Percentiles rank a stretch among this genome's conserved stretches.
phyloP scores from a whole-genome alignment of 2,113 vertebrate genomes.

The Apteryx owenii region DNA sequence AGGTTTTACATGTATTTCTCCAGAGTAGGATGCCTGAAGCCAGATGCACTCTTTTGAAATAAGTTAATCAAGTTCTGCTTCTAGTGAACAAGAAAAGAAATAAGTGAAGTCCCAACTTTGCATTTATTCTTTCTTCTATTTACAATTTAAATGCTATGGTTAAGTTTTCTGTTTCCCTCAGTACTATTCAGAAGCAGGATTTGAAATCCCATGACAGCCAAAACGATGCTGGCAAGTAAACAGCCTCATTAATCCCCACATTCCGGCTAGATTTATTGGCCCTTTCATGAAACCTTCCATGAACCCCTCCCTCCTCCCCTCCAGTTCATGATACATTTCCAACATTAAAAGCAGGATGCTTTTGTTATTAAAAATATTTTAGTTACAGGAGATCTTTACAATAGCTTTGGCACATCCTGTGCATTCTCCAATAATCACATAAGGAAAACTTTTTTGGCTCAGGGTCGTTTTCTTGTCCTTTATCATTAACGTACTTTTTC shows the following conservation, averaged over 20 bases:
- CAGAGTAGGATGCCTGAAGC: background rate
- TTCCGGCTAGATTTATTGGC: background rate
- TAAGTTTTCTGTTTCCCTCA: background rate
- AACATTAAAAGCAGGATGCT: slow-evolving; percentile 60
- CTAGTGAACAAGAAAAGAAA: background rate
- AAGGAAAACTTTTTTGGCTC: slow-evolving; percentile 51
- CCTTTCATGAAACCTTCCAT: background rate
- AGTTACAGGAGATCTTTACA: slow-evolving; percentile 60
- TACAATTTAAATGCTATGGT: background rate
- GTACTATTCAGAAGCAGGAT: background rate
- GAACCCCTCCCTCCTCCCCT: background rate
- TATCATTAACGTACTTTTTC: background rate
- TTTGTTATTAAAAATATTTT: slow-evolving; percentile 61
- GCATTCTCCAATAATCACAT: slow-evolving; percentile 5
- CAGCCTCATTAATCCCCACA: background rate
- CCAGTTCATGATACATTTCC: background rate
- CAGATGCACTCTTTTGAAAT: background rate
- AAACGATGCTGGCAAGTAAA: slow-evolving; percentile 16
- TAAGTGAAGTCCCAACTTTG: background rate
- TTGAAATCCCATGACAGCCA: background rate
- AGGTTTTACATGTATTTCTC: background rate
- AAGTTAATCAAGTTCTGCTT: background rate
- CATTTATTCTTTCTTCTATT: background rate
- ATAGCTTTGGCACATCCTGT: slow-evolving; percentile 54
- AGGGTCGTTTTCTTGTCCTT: slow-evolving; percentile 26